Evolutionary conservation across 2,888 invertebrate genomes (phyloP).

Genomic region (Melinopterus prodromus): DNA sequence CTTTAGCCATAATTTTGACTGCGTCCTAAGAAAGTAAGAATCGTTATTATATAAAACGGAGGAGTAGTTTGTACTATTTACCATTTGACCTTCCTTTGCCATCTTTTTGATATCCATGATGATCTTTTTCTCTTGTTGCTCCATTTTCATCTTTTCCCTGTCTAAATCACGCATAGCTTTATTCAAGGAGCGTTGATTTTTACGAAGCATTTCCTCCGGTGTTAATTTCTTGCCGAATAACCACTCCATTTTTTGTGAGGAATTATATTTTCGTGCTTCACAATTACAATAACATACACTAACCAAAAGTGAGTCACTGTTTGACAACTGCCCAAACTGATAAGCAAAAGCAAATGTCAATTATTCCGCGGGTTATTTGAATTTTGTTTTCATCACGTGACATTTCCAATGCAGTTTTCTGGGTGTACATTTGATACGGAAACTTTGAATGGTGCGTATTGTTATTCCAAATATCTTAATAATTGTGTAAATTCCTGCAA

Average conservation of each 20-base stretch:
- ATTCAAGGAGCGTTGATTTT: constrained; percentile 97
- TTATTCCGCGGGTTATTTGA: neutral
- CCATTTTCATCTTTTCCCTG: constrained; percentile 93
- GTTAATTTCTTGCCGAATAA: constrained; percentile 95
- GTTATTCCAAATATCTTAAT: neutral
- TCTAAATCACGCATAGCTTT: constrained; percentile 99
- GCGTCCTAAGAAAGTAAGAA: constrained; percentile 77
- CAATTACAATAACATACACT: neutral
- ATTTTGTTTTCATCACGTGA: neutral
- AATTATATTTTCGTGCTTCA: constrained; percentile 7
- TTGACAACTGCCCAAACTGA: neutral
- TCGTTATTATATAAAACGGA: constrained; percentile 18
- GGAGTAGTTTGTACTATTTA: constrained; percentile 54
- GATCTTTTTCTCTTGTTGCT: constrained; percentile 98
- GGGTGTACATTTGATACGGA: neutral
- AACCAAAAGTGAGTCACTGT: constrained; percentile 16
- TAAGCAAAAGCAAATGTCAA: neutral
- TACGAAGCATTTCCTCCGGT: constrained; percentile 97
- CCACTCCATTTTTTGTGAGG: constrained; percentile 82
- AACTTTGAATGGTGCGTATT: neutral
- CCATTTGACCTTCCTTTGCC: constrained; percentile 99
- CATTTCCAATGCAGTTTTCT: neutral
- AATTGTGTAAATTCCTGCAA: constrained; percentile 42
- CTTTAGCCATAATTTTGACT: constrained; percentile 99
- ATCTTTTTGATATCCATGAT: constrained; percentile 98